These are phyloP conservation scores for Pantala flavescens DNA, from an alignment of 1,140 invertebrate genomes.

Conservation along the genomic window DNA sequence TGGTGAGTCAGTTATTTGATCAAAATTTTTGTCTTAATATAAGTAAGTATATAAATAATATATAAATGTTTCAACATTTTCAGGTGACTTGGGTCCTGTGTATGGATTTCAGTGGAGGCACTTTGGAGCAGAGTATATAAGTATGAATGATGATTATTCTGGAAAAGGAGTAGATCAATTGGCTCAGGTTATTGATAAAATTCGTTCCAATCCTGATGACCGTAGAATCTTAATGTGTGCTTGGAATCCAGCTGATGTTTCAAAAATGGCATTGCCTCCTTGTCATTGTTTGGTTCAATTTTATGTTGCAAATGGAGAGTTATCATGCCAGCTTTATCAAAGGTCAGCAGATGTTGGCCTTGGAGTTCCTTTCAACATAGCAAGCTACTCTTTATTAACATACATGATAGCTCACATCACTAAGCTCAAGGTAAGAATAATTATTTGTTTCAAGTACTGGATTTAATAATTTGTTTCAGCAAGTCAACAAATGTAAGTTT, in stretches of 20 bases:
- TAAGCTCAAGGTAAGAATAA: constrained; percentile 53
- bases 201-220: constrained; percentile 76
- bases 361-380: constrained; percentile 98
- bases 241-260: constrained; percentile 88
- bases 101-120: constrained; percentile 99
- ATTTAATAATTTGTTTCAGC: too few relatives aligned
- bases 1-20: constrained; percentile 38
- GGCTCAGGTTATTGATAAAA: constrained; percentile 51
- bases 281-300: constrained; percentile 95
- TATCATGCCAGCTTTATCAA: constrained; percentile 92
- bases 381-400: constrained; percentile 89
- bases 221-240: constrained; percentile 87
- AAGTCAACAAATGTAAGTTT: too few relatives aligned
- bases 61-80: constrained; percentile 18
- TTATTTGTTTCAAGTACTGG: neutral
- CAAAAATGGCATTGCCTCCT: constrained; percentile 91
- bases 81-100: constrained; percentile 90
- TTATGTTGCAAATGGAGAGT: constrained; percentile 71
- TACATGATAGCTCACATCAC: constrained; percentile 96
- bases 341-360: constrained; percentile 96
- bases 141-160: constrained; percentile 74
- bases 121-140: constrained; percentile 86
- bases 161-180: constrained; percentile 90
- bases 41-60: too few relatives aligned
- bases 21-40: too few relatives aligned